Evolutionary conservation across 2,113 vertebrate genomes (phyloP).

Genomic region (Melanocharis versteri): DNA sequence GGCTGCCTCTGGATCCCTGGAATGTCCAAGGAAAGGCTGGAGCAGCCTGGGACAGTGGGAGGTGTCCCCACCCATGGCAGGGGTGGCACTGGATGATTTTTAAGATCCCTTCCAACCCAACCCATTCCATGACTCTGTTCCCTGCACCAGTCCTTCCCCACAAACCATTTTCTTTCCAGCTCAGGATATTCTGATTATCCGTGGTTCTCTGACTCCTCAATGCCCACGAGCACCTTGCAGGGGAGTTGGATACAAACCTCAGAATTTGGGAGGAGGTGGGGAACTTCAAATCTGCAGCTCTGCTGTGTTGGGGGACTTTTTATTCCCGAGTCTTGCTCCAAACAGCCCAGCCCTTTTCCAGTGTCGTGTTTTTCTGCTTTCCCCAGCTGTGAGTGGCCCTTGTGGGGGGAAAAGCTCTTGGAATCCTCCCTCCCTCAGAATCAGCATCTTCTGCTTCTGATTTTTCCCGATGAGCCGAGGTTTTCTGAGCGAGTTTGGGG

Average conservation of each 20-base stretch:
- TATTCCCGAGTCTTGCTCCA: fast-evolving
- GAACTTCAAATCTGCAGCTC: background rate
- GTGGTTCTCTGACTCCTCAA: fast-evolving
- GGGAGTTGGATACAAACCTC: background rate
- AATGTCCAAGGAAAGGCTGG: too few species aligned
- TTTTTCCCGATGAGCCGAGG: background rate
- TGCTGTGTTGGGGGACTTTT: background rate
- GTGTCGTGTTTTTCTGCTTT: background rate
- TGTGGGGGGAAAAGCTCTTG: background rate
- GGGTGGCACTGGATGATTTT: too few species aligned
- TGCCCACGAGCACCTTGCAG: background rate
- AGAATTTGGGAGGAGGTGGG: background rate
- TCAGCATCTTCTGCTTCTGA: background rate
- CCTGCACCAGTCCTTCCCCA: too few species aligned
- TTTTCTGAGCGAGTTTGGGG: background rate
- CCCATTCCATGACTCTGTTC: too few species aligned
- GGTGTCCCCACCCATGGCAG: too few species aligned
- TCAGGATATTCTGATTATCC: background rate
- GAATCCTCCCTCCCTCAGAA: background rate
- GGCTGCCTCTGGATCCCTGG: background rate
- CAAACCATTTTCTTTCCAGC: too few species aligned
- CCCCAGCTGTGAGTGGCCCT: background rate
- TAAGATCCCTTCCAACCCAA: too few species aligned
- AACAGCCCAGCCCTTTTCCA: background rate
- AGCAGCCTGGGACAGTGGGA: too few species aligned